phyloP scores from a whole-genome alignment of 2,888 invertebrate species.

The Autographa gamma region DNA sequence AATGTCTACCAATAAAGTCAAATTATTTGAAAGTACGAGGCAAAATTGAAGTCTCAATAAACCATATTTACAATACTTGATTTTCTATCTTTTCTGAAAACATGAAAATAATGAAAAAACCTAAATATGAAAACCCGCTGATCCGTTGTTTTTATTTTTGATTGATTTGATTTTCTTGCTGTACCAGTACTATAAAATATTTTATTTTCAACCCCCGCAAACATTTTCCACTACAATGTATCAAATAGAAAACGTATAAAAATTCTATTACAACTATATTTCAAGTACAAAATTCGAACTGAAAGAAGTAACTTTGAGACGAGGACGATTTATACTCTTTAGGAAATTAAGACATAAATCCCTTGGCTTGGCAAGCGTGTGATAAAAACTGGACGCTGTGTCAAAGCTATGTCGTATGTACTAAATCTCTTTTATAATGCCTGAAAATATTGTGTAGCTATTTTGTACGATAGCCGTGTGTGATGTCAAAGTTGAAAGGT shows the following conservation, averaged over 20 bases:
- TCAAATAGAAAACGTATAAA: constrained; percentile 3
- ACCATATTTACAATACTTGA: too few species aligned
- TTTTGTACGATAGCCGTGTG: constrained; percentile 13
- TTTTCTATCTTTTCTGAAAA: too few species aligned
- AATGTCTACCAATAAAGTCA: background rate
- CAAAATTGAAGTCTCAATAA: background rate
- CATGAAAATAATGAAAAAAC: too few species aligned
- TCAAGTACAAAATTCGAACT: constrained; percentile 35
- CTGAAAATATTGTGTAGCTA: constrained; percentile 19
- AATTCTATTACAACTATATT: constrained; percentile 28
- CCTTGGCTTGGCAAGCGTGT: constrained; percentile 48
- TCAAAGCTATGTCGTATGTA: constrained; percentile 44
- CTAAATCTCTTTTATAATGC: constrained; percentile 27
- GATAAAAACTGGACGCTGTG: constrained; percentile 56
- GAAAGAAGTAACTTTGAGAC: constrained; percentile 53
- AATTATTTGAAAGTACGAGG: background rate
- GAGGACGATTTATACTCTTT: constrained; percentile 62
- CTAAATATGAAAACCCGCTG: too few species aligned
- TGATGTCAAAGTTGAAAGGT: background rate
- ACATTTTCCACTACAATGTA: background rate
- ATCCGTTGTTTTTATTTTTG: too few species aligned
- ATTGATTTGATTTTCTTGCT: too few species aligned
- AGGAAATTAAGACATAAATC: constrained; percentile 67
- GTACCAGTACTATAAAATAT: background rate
- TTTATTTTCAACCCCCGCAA: background rate